Evolutionary conservation across 2,888 invertebrate genomes (phyloP).

Genomic region (Mactromeris polynyma): DNA sequence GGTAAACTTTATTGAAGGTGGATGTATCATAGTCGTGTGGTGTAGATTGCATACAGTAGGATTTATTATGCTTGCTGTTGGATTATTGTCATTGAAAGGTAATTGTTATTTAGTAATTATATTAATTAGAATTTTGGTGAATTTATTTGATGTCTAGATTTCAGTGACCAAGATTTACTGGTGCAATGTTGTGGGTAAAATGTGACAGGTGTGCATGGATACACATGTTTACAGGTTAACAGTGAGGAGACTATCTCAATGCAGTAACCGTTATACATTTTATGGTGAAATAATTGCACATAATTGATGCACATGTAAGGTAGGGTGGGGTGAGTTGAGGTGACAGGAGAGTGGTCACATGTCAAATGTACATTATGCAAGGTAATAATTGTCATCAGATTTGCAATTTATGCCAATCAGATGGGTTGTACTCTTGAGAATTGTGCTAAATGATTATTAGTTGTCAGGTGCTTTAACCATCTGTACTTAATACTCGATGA

Average conservation of each 20-base stretch:
- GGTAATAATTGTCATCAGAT: not conserved
- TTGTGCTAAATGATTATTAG: not conserved
- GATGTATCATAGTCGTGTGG: not conserved
- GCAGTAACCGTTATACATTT: not conserved
- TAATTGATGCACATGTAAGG: not conserved
- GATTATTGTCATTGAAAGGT: not conserved
- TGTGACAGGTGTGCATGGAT: not conserved
- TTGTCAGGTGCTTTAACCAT: not conserved
- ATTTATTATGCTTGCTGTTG: not conserved
- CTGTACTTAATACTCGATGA: not conserved
- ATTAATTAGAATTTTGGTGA: not conserved
- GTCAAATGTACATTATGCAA: not conserved
- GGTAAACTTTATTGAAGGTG: slow-evolving; percentile 2
- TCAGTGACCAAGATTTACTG: not conserved
- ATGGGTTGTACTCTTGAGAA: not conserved
- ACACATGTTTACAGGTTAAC: not conserved
- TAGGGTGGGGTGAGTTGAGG: not conserved
- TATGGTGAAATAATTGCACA: not conserved
- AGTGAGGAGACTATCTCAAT: not conserved
- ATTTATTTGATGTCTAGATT: not conserved
- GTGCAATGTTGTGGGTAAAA: not conserved
- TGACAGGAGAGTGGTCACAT: not conserved
- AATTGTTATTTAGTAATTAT: not conserved
- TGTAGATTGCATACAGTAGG: not conserved
- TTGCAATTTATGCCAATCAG: not conserved